Evolutionary conservation across 1,140 invertebrate species (phyloP).

Genomic region (Megathymus violae): DNA sequence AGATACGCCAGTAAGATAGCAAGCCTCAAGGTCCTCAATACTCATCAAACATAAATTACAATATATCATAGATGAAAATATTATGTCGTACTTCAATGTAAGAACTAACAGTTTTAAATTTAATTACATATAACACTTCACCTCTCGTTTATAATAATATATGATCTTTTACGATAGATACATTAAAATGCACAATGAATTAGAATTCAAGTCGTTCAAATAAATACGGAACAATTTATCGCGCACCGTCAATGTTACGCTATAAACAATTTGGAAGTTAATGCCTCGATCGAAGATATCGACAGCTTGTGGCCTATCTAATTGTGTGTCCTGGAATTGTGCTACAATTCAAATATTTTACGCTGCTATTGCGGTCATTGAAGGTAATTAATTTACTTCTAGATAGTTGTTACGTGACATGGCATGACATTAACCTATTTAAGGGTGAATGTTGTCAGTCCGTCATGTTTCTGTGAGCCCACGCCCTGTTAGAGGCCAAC

Average conservation of each 20-base stretch:
- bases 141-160: too few relatives aligned
- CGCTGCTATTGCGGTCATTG: slow-evolving; percentile 3
- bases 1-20: too few relatives aligned
- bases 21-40: too few relatives aligned
- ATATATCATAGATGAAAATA: too few relatives aligned
- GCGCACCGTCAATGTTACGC: neutral
- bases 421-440: slow-evolving; percentile 39
- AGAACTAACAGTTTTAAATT: too few relatives aligned
- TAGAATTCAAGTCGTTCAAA: slow-evolving; percentile 7
- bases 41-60: too few relatives aligned
- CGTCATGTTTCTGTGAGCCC: slow-evolving; percentile 29
- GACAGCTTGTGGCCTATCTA: slow-evolving; percentile 18
- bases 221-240: slow-evolving; percentile 13
- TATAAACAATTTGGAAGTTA: slow-evolving; percentile 14
- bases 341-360: slow-evolving; percentile 6
- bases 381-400: slow-evolving; percentile 28
- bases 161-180: too few relatives aligned
- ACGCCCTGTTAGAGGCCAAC: slow-evolving; percentile 39
- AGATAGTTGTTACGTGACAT: slow-evolving; percentile 32
- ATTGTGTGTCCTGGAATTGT: slow-evolving; percentile 12
- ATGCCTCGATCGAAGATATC: slow-evolving; percentile 21
- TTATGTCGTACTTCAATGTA: too few relatives aligned
- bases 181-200: neutral
- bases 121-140: too few relatives aligned
- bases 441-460: slow-evolving; percentile 17